A percentile compares a stretch with the other conserved stretches of the same genome.
Conservation (phyloP, 30 jellyfish, hydroid and myxozoan genomes). For the Pseudorhiza aurosa region DNA sequence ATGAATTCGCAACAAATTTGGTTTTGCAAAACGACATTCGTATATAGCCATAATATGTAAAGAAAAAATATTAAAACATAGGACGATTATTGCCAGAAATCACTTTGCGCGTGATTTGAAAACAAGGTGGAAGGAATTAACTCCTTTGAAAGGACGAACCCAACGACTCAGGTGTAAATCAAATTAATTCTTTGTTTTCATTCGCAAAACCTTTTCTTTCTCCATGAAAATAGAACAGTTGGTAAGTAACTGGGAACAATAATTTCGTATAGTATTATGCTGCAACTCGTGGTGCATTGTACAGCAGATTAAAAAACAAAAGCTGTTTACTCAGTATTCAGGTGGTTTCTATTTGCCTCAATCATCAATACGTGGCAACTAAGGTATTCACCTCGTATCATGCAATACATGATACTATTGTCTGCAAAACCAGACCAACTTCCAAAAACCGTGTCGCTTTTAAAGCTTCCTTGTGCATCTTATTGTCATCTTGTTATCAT, state of each 20-base stretch:
- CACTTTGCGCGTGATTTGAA: not conserved
- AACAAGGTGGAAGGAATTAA: constrained; percentile 14
- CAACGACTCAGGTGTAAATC: not conserved
- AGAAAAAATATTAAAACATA: too few relatives aligned
- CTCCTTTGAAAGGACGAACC: not conserved
- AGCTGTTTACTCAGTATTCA: constrained; percentile 20
- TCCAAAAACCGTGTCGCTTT: too few relatives aligned
- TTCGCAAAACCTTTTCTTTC: constrained; percentile 16
- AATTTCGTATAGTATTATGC: constrained; percentile 8
- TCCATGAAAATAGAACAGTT: constrained; percentile 18
- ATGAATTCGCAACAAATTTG: too few relatives aligned
- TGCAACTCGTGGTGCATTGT: constrained; percentile 52
- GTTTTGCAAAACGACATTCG: too few relatives aligned
- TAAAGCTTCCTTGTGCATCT: too few relatives aligned
- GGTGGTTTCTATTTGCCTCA: constrained; percentile 4
- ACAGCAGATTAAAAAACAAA: not conserved
- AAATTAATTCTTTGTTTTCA: not conserved
- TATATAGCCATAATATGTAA: too few relatives aligned
- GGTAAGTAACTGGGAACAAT: constrained; percentile 1
- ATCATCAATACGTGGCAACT: not conserved
- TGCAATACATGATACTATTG: not conserved
- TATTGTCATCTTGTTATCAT: too few relatives aligned
- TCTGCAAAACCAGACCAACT: too few relatives aligned
- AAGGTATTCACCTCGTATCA: not conserved
- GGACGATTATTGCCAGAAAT: not conserved